Percentiles rank a stretch among this genome's conserved stretches.
Conservation (phyloP, 2,888 invertebrate species). For the Hypselothyrea guttata region DNA sequence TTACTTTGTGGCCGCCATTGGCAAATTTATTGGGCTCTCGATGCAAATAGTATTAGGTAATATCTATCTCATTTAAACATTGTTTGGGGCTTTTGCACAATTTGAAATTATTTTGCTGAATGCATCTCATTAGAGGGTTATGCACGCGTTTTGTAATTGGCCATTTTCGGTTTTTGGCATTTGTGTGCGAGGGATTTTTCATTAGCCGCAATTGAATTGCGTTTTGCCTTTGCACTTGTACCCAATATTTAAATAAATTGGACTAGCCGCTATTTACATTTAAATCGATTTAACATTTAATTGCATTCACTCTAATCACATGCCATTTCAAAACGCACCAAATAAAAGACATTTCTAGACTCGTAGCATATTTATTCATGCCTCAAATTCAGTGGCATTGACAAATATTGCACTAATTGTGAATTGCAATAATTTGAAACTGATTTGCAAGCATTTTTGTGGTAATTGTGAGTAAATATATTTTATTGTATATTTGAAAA, state of each 20-base stretch:
- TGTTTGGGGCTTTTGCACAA: neutral
- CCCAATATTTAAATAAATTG: neutral
- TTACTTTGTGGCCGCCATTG: neutral
- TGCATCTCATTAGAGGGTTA: slow-evolving; percentile 41
- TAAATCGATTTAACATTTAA: neutral
- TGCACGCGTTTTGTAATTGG: slow-evolving; percentile 15
- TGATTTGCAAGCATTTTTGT: too few relatives aligned
- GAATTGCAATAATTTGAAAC: too few relatives aligned
- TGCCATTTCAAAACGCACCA: neutral
- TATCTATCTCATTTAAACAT: too few relatives aligned
- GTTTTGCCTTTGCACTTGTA: too few relatives aligned
- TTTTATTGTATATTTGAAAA: too few relatives aligned
- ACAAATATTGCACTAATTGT: too few relatives aligned
- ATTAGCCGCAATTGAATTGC: slow-evolving; percentile 13
- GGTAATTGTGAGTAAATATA: too few relatives aligned
- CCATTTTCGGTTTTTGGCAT: slow-evolving; percentile 11
- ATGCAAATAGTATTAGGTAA: too few relatives aligned
- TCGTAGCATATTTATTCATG: neutral
- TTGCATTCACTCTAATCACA: neutral
- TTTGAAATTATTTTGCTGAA: slow-evolving; percentile 13
- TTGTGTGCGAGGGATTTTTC: neutral
- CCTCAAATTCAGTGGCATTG: neutral
- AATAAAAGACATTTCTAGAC: too few relatives aligned
- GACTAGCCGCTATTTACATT: slow-evolving; percentile 4
- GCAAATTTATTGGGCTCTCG: too few relatives aligned